These are phyloP conservation scores for Anolis carolinensis DNA, from an alignment of 2,113 vertebrate species.

Conservation along the genomic window DNA sequence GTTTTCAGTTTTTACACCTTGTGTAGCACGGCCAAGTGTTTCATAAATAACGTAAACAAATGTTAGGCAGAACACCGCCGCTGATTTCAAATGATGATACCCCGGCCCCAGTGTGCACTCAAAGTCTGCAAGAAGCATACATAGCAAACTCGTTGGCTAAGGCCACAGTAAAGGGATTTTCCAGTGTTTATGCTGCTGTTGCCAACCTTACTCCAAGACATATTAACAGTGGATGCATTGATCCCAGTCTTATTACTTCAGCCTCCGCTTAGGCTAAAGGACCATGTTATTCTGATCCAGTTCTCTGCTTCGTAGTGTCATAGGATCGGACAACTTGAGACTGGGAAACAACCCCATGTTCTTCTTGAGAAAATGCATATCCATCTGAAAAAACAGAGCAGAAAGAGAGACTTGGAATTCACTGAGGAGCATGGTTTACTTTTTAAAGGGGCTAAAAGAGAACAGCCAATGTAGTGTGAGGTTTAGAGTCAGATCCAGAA, in stretches of 20 bases:
- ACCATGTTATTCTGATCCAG: slow-evolving; percentile 82
- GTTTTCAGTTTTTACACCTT: slow-evolving; percentile 77
- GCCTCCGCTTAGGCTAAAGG: slow-evolving; percentile 29
- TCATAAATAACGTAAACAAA: slow-evolving; percentile 69
- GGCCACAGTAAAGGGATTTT: slow-evolving; percentile 80
- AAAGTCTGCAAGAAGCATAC: slow-evolving; percentile 54
- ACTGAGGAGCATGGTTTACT: neutral
- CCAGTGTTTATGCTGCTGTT: slow-evolving; percentile 63
- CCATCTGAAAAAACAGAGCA: slow-evolving; percentile 82
- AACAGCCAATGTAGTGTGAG: neutral
- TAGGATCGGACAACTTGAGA: slow-evolving; percentile 95
- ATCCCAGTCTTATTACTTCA: slow-evolving; percentile 59
- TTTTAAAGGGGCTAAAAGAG: neutral
- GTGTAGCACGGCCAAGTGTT: slow-evolving; percentile 71
- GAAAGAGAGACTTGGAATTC: neutral
- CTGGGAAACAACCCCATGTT: slow-evolving; percentile 95
- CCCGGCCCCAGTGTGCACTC: neutral
- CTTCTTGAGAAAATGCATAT: slow-evolving; percentile 98
- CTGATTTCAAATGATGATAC: slow-evolving; percentile 50
- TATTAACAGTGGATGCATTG: slow-evolving; percentile 64
- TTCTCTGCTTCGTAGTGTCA: slow-evolving; percentile 91
- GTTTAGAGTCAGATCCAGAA: neutral
- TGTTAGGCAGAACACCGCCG: slow-evolving; percentile 68
- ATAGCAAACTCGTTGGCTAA: slow-evolving; percentile 76
- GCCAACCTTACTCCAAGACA: slow-evolving; percentile 57